Evolutionary conservation across 2,113 vertebrate genomes (phyloP), one percentile per base, ranked within the genome.

Genomic region (Pipa parva): DNA sequence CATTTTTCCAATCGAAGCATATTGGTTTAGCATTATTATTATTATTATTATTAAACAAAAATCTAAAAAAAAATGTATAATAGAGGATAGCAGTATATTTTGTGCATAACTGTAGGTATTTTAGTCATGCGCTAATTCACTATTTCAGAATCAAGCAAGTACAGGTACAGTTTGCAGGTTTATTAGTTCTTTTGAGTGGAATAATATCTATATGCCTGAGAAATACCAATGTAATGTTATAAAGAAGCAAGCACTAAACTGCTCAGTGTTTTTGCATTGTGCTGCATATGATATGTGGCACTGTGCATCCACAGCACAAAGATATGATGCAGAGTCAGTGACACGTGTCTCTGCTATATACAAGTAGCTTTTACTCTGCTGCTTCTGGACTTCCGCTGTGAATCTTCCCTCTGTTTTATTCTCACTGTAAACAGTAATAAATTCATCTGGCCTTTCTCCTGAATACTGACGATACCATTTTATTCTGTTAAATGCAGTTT

Each of bases 401-500:
- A 63, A 22, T 39, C 56, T 37, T 25, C 29, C 56, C 39, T 25
- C 33, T 39, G 56, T 24, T 59, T 17, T 59, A 4, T 17, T 18
- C 15, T 59, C 33, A 25, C 3, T 42, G n/a, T 15, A 42, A 5
- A n/a, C 12, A 42, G 17, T 42, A 4, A 42, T 42, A 3, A 42
- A 1, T 42, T 42, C 39, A 3, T 42, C 39, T n/a, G 5, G 39
- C n/a, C n/a, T 42, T 6, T 17, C 39, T 42, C 39, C 39, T 5
- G 39, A 17, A 26, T 2, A 5, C 24, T 60, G 72, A 6, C 57
- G 62, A 31, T 73, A 73, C 74, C 67, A 73, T 3, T 42, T 22
- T 2, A 73, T 21, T 36, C 0, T 24, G 22, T 0, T 52, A 5
- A 0, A 0, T 28, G 1, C 10, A 22, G 8, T 59, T 9, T 6